Base-by-base conservation (phyloP, 2,113 vertebrate genomes). In the Microcebus jonahi region DNA sequence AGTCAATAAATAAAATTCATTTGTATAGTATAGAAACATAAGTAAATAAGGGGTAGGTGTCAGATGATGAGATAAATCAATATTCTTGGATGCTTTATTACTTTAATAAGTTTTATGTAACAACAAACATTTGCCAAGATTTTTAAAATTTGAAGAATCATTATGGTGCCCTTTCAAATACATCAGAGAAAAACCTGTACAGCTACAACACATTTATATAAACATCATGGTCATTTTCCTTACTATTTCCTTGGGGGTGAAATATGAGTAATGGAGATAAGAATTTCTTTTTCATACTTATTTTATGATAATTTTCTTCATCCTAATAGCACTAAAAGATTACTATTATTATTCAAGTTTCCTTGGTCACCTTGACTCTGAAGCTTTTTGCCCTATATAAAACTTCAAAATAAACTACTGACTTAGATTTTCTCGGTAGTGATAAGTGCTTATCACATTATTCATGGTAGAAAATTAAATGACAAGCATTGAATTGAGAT, bases 201-300 rank as follows among this genome's bases (percentile, higher is more conserved):
- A 75, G 9, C 0, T 34, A 45, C 13, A 92, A 65, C 31, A 1
- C 61, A 88, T 86, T 92, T 84, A 39, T 71, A 71, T 20, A 83
- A 59, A 79, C 17, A 67, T n/a, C 21, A 50, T 39, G 6, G 21
- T 7, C n/a, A 67, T 91, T 95, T 81, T 94, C 48, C 27, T 68
- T 70, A 76, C 14, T 36, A 75, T 87, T 75, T 81, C 8, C 36
- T 70, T 76, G 8, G 1, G 9, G 8, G 11, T 85, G 45, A 63
- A 17, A 29, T 4, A 70, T 39, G 67, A 8, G 5, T 61, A 88
- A 95, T 61, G 2, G 13, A 88, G 18, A 79, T 12, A 21, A 89
- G 73, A 87, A 83, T 83, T 86, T 93, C 39, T 82, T 77, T 67
- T 92, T 23, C 88, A 82, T 95, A n/a, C 25, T 84, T 91, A 94